Evolutionary conservation across 2,797 vertebrate genomes (phyloP).

Genomic region (Enteromius paludinosus): DNA sequence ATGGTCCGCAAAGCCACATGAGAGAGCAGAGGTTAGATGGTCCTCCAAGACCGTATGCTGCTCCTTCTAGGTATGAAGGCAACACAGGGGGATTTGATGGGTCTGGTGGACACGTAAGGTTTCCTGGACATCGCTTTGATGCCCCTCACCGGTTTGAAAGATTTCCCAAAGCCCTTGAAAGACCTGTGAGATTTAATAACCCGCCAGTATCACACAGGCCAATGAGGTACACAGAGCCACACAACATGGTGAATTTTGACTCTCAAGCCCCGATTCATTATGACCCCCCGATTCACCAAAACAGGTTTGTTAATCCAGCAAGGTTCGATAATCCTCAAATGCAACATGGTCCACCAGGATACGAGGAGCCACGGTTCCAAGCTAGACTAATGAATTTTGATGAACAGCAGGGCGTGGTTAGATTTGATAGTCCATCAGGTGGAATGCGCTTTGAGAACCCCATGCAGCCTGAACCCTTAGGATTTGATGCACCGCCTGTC

Average conservation of each 20-base stretch:
- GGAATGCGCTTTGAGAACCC: slow-evolving; percentile 75
- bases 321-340: slow-evolving; percentile 84
- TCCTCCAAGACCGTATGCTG: slow-evolving; percentile 76
- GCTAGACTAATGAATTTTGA: slow-evolving; percentile 78
- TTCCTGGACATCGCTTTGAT: slow-evolving; percentile 79
- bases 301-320: slow-evolving; percentile 74
- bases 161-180: slow-evolving; percentile 75
- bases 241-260: slow-evolving; percentile 77
- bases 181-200: slow-evolving; percentile 74
- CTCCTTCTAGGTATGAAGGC: slow-evolving; percentile 76
- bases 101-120: slow-evolving; percentile 68
- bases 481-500: slow-evolving; percentile 84
- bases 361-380: slow-evolving; percentile 81
- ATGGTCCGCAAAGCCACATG: slow-evolving; percentile 70
- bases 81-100: slow-evolving; percentile 74
- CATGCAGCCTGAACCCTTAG: slow-evolving; percentile 72
- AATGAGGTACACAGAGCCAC: slow-evolving; percentile 79
- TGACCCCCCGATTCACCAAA: slow-evolving; percentile 83
- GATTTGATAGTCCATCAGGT: slow-evolving; percentile 70
- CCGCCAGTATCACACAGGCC: slow-evolving; percentile 77
- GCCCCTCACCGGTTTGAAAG: slow-evolving; percentile 84
- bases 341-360: slow-evolving; percentile 71
- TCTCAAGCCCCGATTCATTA: slow-evolving; percentile 79
- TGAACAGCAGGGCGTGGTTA: slow-evolving; percentile 74
- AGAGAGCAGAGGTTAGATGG: slow-evolving; percentile 68